Base-by-base conservation (phyloP, 2,888 invertebrate species). In the Archips xylosteana region DNA sequence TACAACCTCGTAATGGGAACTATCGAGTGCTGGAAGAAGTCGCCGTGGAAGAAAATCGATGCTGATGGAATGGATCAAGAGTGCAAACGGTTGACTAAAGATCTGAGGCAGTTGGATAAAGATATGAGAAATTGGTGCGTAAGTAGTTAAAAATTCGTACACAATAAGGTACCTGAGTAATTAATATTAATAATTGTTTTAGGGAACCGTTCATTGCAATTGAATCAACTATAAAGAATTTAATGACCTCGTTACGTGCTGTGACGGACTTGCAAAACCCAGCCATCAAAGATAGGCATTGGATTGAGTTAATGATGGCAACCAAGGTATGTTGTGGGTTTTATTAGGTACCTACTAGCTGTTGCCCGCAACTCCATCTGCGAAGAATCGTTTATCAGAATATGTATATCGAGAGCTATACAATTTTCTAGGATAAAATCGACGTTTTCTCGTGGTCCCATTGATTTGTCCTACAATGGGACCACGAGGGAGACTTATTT, bases 201-300 rank as follows among this genome's bases (percentile, higher is more conserved):
- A 95, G 97, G 97, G 97, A 98, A 75, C 96, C 98, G 3, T 99
- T 97, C 86, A 83, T 95, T n/a, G 95, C 96, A 36, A 95, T 97
- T 77, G 99, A 99, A 89, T 96, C 95, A 5, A 96, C 96, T 4
- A 96, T 99, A 39, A 98, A 97, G 92, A 99, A 99, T 89, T 96
- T 99, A 95, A 96, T 99, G 95, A 98, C 99, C 0, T 98, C 99
- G 0, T 90, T 99, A 77, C 95, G 98, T 87, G 98, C 99, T 0
- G 97, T 99, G 1, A 97, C 98, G 3, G 99, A 99, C 85, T 93
- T 99, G 9, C 99, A 99, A 89, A 99, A 99, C 91, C 98, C 98
- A 0, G 97, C 99, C 0, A 98, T 99, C 79, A 96, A 98, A 77
- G 98, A 98, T 76, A 95, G 99, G 63, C 99, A 99, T 92, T 99